Evolutionary conservation across 2,888 invertebrate genomes (phyloP).

Genomic region (Pandemis corylana): DNA sequence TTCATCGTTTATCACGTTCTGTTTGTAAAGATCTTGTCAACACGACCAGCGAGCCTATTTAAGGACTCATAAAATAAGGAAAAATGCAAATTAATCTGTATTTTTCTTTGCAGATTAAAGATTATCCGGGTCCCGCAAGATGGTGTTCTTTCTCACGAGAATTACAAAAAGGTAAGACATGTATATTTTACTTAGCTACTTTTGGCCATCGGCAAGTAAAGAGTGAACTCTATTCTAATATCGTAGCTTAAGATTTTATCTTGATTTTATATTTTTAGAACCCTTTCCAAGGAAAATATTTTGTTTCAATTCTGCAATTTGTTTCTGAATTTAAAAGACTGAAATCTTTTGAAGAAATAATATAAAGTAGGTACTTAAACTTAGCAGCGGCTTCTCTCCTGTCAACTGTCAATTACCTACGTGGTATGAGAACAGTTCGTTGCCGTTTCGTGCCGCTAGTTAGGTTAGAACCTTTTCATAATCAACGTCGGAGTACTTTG

Average conservation of each 20-base stretch:
- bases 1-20: neutral
- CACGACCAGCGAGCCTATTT: slow-evolving; percentile 22
- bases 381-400: neutral
- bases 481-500: too few species aligned
- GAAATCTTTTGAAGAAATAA: neutral
- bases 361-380: neutral
- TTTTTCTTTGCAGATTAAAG: slow-evolving; percentile 31
- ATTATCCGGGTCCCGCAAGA: slow-evolving; percentile 47
- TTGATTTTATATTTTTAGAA: slow-evolving; percentile 1
- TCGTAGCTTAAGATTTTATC: neutral
- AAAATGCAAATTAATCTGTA: slow-evolving; percentile 12
- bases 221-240: neutral
- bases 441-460: too few species aligned
- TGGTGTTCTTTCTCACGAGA: slow-evolving; percentile 69
- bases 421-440: too few species aligned
- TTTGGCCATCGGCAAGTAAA: neutral
- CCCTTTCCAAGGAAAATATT: neutral
- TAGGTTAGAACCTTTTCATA: too few species aligned
- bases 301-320: neutral
- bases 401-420: neutral
- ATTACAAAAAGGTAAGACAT: slow-evolving; percentile 69
- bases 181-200: neutral
- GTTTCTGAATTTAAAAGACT: neutral
- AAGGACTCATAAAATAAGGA: neutral
- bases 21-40: slow-evolving; percentile 13